These are phyloP conservation scores for Scrobipalpa costella DNA, from an alignment of 2,888 invertebrate genomes.

Conservation along the genomic window DNA sequence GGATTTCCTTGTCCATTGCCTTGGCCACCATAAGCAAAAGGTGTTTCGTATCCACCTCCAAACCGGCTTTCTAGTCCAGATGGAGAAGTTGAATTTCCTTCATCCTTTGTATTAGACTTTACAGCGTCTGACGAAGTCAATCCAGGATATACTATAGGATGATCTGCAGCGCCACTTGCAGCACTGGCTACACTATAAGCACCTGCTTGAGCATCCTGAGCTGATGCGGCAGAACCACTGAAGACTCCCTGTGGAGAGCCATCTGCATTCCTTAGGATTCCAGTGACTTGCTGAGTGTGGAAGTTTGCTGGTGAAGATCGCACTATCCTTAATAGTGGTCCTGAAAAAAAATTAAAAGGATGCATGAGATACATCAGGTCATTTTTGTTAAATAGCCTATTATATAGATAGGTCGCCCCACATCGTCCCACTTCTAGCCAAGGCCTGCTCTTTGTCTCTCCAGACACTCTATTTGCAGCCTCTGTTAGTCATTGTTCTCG, in stretches of 20 bases:
- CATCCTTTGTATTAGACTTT: not conserved
- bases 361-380: not conserved
- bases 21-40: not conserved
- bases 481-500: too few relatives aligned
- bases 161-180: not conserved
- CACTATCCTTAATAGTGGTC: not conserved
- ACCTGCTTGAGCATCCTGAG: conserved; percentile 44
- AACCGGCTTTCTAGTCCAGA: conserved; percentile 3
- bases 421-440: too few relatives aligned
- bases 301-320: conserved; percentile 36
- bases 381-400: not conserved
- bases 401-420: too few relatives aligned
- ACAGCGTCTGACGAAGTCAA: not conserved
- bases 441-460: too few relatives aligned
- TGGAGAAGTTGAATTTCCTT: not conserved
- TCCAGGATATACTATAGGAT: conserved; percentile 7
- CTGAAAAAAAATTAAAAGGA: not conserved
- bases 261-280: conserved; percentile 45
- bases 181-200: conserved; percentile 49
- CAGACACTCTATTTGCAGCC: too few relatives aligned
- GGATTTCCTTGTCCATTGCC: not conserved
- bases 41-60: not conserved
- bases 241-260: conserved; percentile 55
- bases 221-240: conserved; percentile 51
- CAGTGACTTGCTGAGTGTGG: conserved; percentile 61